Conservation (phyloP, 2,797 vertebrate genomes). For the Gallinago solitaria region DNA sequence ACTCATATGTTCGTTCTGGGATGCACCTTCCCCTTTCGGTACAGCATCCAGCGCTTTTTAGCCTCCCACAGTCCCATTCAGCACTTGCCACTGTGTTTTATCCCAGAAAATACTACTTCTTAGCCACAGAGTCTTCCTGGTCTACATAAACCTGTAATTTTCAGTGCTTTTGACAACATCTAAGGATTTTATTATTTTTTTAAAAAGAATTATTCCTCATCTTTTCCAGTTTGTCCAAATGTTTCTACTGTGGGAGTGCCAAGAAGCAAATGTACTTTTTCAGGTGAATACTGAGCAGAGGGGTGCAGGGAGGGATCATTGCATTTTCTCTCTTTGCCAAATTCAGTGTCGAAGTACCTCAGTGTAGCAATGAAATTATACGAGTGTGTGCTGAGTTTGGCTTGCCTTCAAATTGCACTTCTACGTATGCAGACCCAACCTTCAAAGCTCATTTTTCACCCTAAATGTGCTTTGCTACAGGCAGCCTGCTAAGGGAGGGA, state of each 20-base stretch:
- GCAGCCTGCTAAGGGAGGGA: not conserved
- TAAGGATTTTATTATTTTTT: not conserved
- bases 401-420: not conserved
- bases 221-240: not conserved
- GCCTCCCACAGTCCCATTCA: fast-evolving
- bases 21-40: not conserved
- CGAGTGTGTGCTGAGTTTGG: not conserved
- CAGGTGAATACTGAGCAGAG: not conserved
- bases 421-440: not conserved
- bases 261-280: not conserved
- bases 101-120: not conserved
- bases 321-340: not conserved
- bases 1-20: not conserved
- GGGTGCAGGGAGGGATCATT: not conserved
- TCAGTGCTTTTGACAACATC: not conserved
- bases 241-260: not conserved
- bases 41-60: not conserved
- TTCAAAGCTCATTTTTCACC: not conserved
- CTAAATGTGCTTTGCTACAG: not conserved
- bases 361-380: not conserved
- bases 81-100: not conserved
- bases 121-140: not conserved
- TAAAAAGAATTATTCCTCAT: not conserved
- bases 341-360: not conserved
- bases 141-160: not conserved